These are phyloP conservation scores for Charanyca ferruginea DNA, from an alignment of 2,888 invertebrate species.

Conservation along the genomic window DNA sequence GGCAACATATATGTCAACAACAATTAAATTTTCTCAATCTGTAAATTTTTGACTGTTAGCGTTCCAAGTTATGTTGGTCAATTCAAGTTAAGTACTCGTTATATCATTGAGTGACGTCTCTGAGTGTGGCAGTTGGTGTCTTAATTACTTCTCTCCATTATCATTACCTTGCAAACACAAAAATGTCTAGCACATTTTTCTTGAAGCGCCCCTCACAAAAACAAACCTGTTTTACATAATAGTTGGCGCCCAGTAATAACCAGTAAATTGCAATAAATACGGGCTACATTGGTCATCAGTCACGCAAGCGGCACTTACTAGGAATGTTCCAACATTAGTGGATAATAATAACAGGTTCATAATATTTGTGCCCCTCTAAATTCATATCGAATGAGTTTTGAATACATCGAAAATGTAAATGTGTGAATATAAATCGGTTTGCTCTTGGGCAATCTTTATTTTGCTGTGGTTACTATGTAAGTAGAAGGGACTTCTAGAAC, in stretches of 20 bases:
- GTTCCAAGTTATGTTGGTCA: too few species aligned
- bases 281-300: slow-evolving; percentile 56
- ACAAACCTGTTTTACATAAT: slow-evolving; percentile 24
- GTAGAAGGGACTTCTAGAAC: background rate
- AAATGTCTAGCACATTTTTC: background rate
- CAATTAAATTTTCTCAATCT: too few species aligned
- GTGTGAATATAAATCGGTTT: background rate
- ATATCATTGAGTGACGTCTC: too few species aligned
- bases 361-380: slow-evolving; percentile 26
- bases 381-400: slow-evolving; percentile 14
- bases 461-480: background rate
- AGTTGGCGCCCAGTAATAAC: slow-evolving; percentile 46
- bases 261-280: slow-evolving; percentile 57
- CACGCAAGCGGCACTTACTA: slow-evolving; percentile 54
- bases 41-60: too few species aligned
- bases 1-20: too few species aligned
- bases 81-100: too few species aligned
- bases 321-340: slow-evolving; percentile 52
- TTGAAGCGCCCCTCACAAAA: slow-evolving; percentile 2
- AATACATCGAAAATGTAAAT: slow-evolving; percentile 13
- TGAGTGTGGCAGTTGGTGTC: too few species aligned
- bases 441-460: too few species aligned
- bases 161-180: too few species aligned
- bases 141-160: too few species aligned
- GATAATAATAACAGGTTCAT: slow-evolving; percentile 37